Conservation (phyloP, 2,113 vertebrate species). For the Oncorhynchus clarkii region DNA sequence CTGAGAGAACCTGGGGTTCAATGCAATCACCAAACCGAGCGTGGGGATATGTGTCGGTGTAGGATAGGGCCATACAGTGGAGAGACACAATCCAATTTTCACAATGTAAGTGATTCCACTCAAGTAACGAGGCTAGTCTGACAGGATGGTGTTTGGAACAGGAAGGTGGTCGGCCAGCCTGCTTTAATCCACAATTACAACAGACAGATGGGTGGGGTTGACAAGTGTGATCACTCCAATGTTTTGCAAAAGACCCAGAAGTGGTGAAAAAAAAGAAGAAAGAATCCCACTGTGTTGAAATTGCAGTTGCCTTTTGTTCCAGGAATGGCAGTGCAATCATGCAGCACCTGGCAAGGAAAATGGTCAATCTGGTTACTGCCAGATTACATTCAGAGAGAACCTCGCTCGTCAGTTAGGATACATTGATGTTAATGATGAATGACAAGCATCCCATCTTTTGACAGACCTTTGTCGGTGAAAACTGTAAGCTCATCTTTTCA, state of each 20-base stretch:
- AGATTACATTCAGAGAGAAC: conserved; percentile 5
- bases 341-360: background rate
- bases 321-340: conserved; percentile 1
- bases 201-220: conserved; percentile 21
- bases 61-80: conserved; percentile 4
- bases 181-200: conserved; percentile 7
- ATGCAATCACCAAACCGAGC: too few species aligned
- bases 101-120: conserved; percentile 3
- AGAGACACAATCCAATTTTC: conserved; percentile 18
- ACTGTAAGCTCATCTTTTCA: background rate
- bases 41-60: conserved; percentile 8
- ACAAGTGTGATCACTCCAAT: background rate
- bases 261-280: background rate
- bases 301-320: conserved; percentile 5
- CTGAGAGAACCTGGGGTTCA: too few species aligned
- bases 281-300: background rate
- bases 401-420: background rate
- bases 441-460: background rate
- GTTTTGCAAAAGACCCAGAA: background rate
- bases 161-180: background rate
- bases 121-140: conserved; percentile 1
- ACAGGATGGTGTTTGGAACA: background rate
- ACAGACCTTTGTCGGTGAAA: background rate
- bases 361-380: background rate
- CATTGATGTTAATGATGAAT: background rate